These are phyloP conservation scores for Fopius arisanus DNA, from an alignment of 1,140 invertebrate species.

Conservation along the genomic window DNA sequence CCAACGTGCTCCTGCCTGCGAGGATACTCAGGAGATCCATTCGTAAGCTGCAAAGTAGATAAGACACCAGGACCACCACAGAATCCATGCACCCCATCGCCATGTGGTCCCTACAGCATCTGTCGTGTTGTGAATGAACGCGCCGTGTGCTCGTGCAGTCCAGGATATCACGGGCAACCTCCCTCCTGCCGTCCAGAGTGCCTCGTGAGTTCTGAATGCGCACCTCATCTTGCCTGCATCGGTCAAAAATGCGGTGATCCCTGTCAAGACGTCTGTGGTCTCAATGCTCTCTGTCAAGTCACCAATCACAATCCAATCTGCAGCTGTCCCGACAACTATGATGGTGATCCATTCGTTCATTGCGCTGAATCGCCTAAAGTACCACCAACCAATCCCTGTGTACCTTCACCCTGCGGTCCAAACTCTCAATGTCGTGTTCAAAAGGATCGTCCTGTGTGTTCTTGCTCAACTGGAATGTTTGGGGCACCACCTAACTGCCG, in stretches of 20 bases:
- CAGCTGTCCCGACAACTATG: slow-evolving; percentile 76
- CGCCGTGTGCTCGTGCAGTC: slow-evolving; percentile 81
- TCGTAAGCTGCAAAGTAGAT: slow-evolving; percentile 75
- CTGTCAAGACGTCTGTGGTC: slow-evolving; percentile 80
- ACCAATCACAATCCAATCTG: slow-evolving; percentile 87
- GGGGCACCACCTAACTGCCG: slow-evolving; percentile 83
- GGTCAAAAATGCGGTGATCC: slow-evolving; percentile 83
- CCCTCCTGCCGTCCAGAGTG: slow-evolving; percentile 82
- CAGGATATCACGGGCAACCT: slow-evolving; percentile 78
- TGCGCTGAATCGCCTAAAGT: slow-evolving; percentile 69
- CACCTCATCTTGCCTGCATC: slow-evolving; percentile 76
- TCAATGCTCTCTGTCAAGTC: slow-evolving; percentile 80
- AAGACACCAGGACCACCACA: slow-evolving; percentile 60
- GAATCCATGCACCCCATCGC: slow-evolving; percentile 80
- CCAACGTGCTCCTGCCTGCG: slow-evolving; percentile 80
- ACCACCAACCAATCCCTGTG: slow-evolving; percentile 71
- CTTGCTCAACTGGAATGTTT: slow-evolving; percentile 79
- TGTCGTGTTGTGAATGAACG: slow-evolving; percentile 75
- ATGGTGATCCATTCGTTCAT: slow-evolving; percentile 84
- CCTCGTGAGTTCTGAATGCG: slow-evolving; percentile 80
- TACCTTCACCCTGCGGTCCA: slow-evolving; percentile 83
- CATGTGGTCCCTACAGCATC: slow-evolving; percentile 82
- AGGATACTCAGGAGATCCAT: slow-evolving; percentile 82
- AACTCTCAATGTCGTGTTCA: slow-evolving; percentile 80
- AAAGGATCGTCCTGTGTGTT: slow-evolving; percentile 76